Percentiles rank a stretch among this genome's conserved stretches.
Evolutionary conservation across 2,888 invertebrate genomes (phyloP).

Genomic region (Chrysopilus asiliformis): DNA sequence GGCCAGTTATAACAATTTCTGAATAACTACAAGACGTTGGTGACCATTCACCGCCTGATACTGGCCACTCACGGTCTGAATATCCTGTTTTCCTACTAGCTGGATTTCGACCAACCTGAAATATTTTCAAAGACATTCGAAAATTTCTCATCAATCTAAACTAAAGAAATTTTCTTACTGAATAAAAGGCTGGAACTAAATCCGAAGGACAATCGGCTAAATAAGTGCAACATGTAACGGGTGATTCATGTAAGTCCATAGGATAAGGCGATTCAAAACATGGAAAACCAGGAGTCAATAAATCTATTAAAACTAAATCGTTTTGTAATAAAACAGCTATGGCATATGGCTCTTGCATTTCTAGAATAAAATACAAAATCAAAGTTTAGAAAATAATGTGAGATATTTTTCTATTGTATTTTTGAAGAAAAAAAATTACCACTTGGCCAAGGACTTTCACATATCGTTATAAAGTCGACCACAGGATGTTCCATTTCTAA

Average conservation of each 20-base stretch:
- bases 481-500: constrained; percentile 99
- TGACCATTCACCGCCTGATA: constrained; percentile 93
- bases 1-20: constrained; percentile 97
- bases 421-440: too few relatives aligned
- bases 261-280: constrained; percentile 99
- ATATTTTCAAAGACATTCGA: too few relatives aligned
- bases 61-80: constrained; percentile 90
- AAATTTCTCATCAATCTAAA: too few relatives aligned
- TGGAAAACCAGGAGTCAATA: constrained; percentile 89
- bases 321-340: constrained; percentile 95
- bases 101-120: constrained; percentile 52
- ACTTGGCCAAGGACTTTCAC: constrained; percentile 86
- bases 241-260: constrained; percentile 98
- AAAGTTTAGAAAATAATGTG: too few relatives aligned
- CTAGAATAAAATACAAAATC: constrained; percentile 40
- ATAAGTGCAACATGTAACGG: constrained; percentile 94
- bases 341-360: constrained; percentile 95
- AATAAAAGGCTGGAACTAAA: constrained; percentile 95
- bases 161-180: constrained; percentile 41
- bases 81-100: constrained; percentile 68
- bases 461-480: constrained; percentile 90
- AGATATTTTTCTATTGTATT: too few relatives aligned
- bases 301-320: constrained; percentile 95
- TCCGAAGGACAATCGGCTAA: constrained; percentile 97
- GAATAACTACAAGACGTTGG: constrained; percentile 93